Evolutionary conservation across 64 coral and sea anemone species (phyloP).

Genomic region (Pachyseris speciosa): DNA sequence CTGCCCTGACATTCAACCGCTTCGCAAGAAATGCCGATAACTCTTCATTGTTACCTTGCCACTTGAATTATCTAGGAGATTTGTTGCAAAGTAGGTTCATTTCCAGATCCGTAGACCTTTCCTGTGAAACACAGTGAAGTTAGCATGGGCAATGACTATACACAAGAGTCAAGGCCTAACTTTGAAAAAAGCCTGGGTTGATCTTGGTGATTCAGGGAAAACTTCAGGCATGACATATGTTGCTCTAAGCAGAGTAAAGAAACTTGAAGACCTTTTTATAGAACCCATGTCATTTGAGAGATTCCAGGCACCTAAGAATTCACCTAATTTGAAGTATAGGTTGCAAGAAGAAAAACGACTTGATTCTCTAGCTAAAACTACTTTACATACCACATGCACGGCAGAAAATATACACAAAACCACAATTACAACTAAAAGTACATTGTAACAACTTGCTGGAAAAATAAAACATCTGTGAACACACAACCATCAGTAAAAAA

Average conservation of each 20-base stretch:
- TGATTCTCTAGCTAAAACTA: constrained; percentile 50
- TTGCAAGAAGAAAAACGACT: constrained; percentile 77
- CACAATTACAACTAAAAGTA: too few species aligned
- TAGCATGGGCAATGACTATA: constrained; percentile 5
- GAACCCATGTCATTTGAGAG: constrained; percentile 78
- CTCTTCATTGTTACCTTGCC: too few species aligned
- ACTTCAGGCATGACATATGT: constrained; percentile 65
- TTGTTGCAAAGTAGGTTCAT: too few species aligned
- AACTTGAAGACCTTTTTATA: constrained; percentile 61
- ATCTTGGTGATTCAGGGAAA: constrained; percentile 71
- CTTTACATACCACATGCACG: too few species aligned
- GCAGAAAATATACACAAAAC: too few species aligned
- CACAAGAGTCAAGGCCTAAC: neutral
- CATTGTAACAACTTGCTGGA: too few species aligned
- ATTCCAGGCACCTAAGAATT: constrained; percentile 53
- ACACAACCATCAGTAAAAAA: too few species aligned
- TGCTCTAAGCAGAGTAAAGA: constrained; percentile 76
- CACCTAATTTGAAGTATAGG: constrained; percentile 62
- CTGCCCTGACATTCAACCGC: too few species aligned
- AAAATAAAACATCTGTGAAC: too few species aligned
- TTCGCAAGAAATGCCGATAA: too few species aligned
- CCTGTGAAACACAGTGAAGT: neutral
- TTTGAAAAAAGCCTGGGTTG: constrained; percentile 67
- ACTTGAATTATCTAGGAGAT: too few species aligned
- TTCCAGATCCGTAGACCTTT: too few species aligned